Percentiles rank a stretch among this genome's conserved stretches.
Conservation (phyloP, 2,113 vertebrate species). For the Bubo scandiacus region DNA sequence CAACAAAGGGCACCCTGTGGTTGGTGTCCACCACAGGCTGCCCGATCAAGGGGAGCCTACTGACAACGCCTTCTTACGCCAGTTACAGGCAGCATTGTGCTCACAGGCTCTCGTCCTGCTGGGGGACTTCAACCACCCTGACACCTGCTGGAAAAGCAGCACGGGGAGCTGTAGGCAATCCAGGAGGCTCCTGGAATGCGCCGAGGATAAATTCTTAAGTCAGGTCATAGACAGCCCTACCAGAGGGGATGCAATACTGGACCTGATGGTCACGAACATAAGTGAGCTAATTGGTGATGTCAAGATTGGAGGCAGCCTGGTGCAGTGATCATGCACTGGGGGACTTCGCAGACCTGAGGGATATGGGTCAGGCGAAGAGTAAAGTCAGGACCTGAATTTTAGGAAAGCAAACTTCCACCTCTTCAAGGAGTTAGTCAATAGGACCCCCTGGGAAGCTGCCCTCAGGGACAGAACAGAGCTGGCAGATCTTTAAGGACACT, state of each 20-base stretch:
- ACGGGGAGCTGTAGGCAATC: background rate
- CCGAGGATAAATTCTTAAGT: background rate
- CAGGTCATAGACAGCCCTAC: background rate
- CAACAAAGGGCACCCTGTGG: background rate
- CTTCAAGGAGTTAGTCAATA: too few species aligned
- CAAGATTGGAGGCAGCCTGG: too few species aligned
- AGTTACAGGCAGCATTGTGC: background rate
- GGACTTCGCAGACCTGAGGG: background rate
- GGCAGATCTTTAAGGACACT: background rate
- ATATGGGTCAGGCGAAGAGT: too few species aligned
- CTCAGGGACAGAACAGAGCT: background rate
- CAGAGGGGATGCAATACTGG: background rate
- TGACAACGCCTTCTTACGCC: background rate
- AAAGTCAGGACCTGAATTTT: too few species aligned
- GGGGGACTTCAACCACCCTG: background rate
- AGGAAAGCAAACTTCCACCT: too few species aligned
- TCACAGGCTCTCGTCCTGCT: background rate
- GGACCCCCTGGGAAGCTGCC: too few species aligned
- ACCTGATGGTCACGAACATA: background rate
- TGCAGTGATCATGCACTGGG: background rate
- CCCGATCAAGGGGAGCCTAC: background rate
- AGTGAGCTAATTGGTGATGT: too few species aligned
- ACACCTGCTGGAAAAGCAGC: background rate
- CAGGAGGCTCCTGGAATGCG: background rate
- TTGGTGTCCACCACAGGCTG: background rate